These are phyloP conservation scores for Gymnocheta viridis DNA, from an alignment of 2,888 invertebrate genomes.

Conservation along the genomic window DNA sequence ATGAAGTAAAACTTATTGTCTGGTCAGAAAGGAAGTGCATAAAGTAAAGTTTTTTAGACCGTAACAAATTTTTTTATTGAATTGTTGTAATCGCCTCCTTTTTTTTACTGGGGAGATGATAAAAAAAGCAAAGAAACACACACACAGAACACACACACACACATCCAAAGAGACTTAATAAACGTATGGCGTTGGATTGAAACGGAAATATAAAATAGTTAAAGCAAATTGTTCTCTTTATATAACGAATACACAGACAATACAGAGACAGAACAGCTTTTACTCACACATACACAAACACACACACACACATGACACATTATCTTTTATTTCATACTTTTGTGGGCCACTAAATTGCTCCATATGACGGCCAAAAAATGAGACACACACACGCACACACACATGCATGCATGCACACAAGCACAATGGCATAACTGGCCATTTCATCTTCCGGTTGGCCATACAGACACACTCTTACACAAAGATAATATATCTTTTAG, in stretches of 20 bases:
- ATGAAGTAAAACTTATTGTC: conserved; percentile 67
- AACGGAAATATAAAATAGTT: conserved; percentile 56
- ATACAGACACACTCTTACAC: neutral
- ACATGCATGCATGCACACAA: neutral
- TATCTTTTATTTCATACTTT: conserved; percentile 40
- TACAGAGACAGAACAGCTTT: neutral
- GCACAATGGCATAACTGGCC: conserved; percentile 47
- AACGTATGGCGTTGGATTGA: conserved; percentile 55
- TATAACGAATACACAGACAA: conserved; percentile 8
- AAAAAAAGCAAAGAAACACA: conserved; percentile 39
- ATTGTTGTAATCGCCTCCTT: conserved; percentile 69
- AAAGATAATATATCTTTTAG: conserved; percentile 37
- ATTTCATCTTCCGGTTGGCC: conserved; percentile 55
- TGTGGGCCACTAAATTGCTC: conserved; percentile 67
- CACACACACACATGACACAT: conserved; percentile 21
- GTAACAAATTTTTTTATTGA: conserved; percentile 74
- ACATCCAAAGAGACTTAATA: conserved; percentile 19
- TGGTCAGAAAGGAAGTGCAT: conserved; percentile 70
- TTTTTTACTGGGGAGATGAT: conserved; percentile 6
- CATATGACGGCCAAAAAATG: conserved; percentile 52
- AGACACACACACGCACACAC: conserved; percentile 5
- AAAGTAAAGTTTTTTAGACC: conserved; percentile 69
- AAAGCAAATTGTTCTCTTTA: conserved; percentile 49
- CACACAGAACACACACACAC: neutral
- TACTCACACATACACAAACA: neutral